Evolutionary conservation across 2,888 invertebrate species (phyloP).

Genomic region (Catocala fraxini): DNA sequence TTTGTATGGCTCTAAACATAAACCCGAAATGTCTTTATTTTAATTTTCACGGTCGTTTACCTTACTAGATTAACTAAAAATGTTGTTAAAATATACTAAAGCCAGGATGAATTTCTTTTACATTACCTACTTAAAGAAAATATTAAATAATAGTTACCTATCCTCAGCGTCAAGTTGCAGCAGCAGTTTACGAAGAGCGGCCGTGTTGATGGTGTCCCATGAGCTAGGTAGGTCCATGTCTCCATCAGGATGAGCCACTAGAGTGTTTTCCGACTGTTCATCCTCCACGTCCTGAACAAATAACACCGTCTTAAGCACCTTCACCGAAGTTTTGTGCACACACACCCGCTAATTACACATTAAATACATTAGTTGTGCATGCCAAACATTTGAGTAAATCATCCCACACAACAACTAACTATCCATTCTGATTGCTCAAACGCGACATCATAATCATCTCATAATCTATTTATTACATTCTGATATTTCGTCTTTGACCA

Average conservation of each 20-base stretch:
- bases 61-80: no score
- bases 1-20: no score
- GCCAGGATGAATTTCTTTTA: no score
- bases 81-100: no score
- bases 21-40: no score
- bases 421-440: neutral
- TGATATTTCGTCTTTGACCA: slow-evolving; percentile 15
- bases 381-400: neutral
- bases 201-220: slow-evolving; percentile 78
- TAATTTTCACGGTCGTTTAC: no score
- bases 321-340: slow-evolving; percentile 5
- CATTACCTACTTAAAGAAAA: no score
- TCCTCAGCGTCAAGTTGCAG: slow-evolving; percentile 79
- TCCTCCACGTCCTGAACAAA: slow-evolving; percentile 72
- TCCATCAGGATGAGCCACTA: slow-evolving; percentile 67
- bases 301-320: neutral
- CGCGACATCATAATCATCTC: neutral
- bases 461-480: slow-evolving; percentile 1
- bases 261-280: slow-evolving; percentile 72
- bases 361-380: slow-evolving; percentile 18
- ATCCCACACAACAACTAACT: neutral
- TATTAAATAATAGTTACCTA: slow-evolving; percentile 58
- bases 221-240: slow-evolving; percentile 62
- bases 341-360: slow-evolving; percentile 29
- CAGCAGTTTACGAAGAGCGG: slow-evolving; percentile 77